These are phyloP conservation scores for Pilophorus perplexus DNA, from an alignment of 2,888 invertebrate genomes.

Conservation along the genomic window DNA sequence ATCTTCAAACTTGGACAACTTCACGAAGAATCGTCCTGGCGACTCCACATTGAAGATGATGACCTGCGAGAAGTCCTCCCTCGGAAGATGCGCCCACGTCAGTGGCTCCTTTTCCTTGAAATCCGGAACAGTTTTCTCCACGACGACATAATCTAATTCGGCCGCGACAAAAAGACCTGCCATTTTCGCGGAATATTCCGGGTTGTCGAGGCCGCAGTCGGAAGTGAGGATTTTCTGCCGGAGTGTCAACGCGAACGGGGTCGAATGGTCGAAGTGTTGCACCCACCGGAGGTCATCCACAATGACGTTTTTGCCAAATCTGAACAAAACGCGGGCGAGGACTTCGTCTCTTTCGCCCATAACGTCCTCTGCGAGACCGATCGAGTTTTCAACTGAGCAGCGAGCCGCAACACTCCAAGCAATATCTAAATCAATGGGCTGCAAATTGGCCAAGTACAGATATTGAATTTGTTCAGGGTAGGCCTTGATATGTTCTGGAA, in stretches of 20 bases:
- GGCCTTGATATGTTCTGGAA: constrained; percentile 53
- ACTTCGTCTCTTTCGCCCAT: no score
- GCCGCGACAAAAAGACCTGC: background rate
- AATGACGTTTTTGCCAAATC: background rate
- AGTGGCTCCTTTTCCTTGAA: background rate
- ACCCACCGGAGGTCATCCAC: constrained; percentile 21
- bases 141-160: background rate
- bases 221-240: constrained; percentile 11
- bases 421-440: constrained; percentile 58
- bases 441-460: constrained; percentile 56
- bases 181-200: background rate
- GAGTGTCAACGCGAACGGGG: background rate
- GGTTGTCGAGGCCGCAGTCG: constrained; percentile 4
- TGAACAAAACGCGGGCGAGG: no score
- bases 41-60: background rate
- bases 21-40: background rate
- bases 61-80: background rate
- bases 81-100: background rate
- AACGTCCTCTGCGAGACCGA: no score
- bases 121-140: no score
- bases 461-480: constrained; percentile 56
- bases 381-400: no score
- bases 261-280: background rate
- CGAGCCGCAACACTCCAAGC: constrained; percentile 56
- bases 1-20: background rate